Conservation (phyloP, 2,797 vertebrate species). For the Mormyrus proboscirostris region DNA sequence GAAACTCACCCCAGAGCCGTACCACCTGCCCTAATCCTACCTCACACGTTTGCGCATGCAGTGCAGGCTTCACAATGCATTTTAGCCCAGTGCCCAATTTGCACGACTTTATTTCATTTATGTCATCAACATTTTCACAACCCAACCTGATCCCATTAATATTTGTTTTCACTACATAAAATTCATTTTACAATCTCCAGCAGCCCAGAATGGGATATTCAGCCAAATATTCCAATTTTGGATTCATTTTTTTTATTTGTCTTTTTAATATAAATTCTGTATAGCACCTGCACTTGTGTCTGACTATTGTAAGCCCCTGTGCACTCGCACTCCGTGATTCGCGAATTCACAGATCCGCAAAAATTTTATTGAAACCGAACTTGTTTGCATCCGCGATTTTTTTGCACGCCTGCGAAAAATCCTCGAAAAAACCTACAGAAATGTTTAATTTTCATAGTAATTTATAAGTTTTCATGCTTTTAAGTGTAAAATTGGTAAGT, state of each 20-base stretch:
- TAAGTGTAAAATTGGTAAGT: too few species aligned
- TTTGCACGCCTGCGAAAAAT: too few species aligned
- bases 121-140: background rate
- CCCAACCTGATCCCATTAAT: too few species aligned
- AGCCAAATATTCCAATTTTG: background rate
- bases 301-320: background rate
- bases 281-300: background rate
- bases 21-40: background rate
- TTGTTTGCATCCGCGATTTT: too few species aligned
- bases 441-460: too few species aligned
- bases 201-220: background rate
- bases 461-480: too few species aligned
- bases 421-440: too few species aligned
- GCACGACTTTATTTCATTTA: background rate
- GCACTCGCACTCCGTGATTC: too few species aligned
- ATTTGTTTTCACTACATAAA: background rate
- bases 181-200: background rate
- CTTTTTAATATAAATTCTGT: background rate
- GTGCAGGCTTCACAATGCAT: background rate
- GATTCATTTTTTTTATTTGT: background rate
- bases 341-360: too few species aligned
- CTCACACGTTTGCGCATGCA: background rate
- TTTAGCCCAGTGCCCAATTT: background rate
- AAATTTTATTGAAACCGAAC: too few species aligned
- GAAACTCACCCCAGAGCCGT: background rate